Percentiles rank a stretch among this genome's conserved stretches.
Evolutionary conservation across 30 jellyfish, hydroid and myxozoan genomes (phyloP).

Genomic region (Morbakka virulenta): DNA sequence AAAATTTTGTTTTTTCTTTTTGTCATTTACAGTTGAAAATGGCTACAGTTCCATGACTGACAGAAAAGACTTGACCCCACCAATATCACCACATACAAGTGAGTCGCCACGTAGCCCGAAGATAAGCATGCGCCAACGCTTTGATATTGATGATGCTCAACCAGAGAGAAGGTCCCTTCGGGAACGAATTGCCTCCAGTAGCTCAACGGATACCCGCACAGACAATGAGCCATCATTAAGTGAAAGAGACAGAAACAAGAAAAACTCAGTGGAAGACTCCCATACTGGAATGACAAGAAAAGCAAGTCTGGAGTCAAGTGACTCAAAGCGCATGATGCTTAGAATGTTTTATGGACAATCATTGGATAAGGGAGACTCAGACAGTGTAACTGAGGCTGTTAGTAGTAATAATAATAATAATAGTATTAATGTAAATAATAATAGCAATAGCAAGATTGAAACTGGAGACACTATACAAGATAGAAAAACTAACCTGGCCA

Average conservation of each 20-base stretch:
- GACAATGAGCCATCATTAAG: conserved; percentile 42
- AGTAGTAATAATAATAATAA: no score
- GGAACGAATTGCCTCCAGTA: conserved; percentile 73
- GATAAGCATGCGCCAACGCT: conserved; percentile 82
- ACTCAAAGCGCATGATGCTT: conserved; percentile 83
- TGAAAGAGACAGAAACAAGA: conserved; percentile 39
- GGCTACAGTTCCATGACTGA: conserved; percentile 15
- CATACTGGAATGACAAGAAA: conserved; percentile 52
- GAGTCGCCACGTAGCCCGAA: conserved; percentile 89
- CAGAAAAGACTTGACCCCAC: conserved; percentile 33
- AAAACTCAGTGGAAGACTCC: not conserved
- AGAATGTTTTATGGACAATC: conserved; percentile 98
- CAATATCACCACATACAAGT: conserved; percentile 20
- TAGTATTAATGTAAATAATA: no score
- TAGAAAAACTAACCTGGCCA: conserved; percentile 46
- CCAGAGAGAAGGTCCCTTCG: conserved; percentile 76
- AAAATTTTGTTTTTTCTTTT: no score
- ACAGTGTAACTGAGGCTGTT: conserved; percentile 52
- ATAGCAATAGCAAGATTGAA: conserved; percentile 1
- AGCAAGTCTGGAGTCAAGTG: conserved; percentile 84
- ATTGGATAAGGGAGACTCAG: conserved; percentile 83
- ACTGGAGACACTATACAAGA: conserved; percentile 58
- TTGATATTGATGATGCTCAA: conserved; percentile 73
- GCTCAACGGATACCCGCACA: conserved; percentile 20
- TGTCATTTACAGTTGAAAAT: conserved; percentile 1